phyloP scores from a whole-genome alignment of 1,140 invertebrate species.

The Heterodera carotae region DNA sequence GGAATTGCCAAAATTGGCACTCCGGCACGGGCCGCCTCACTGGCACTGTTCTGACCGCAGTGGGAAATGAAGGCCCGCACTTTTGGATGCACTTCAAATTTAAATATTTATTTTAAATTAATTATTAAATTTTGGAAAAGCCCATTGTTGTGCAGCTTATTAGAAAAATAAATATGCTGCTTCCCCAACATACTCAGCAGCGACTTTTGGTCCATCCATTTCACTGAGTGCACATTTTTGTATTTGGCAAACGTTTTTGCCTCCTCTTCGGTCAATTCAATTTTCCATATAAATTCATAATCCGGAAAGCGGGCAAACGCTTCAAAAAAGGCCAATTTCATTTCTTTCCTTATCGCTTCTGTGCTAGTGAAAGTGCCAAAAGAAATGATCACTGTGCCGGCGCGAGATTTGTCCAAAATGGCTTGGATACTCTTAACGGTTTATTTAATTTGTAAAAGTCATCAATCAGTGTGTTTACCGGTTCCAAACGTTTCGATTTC shows the following conservation, averaged over 20 bases:
- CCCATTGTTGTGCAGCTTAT: too few species aligned
- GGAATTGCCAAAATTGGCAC: conserved; percentile 77
- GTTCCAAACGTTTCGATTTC: conserved; percentile 1
- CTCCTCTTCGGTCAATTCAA: conserved; percentile 23
- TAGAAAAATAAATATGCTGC: too few species aligned
- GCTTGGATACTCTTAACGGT: not conserved
- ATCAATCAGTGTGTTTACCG: conserved; percentile 3
- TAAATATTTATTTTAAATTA: conserved; percentile 15
- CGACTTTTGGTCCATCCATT: conserved; percentile 19
- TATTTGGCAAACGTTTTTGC: conserved; percentile 7
- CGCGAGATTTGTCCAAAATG: conserved; percentile 17
- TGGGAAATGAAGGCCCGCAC: conserved; percentile 76
- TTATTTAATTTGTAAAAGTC: conserved; percentile 1
- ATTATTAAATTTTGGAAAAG: too few species aligned
- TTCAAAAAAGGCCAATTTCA: conserved; percentile 26
- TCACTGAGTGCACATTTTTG: conserved; percentile 19
- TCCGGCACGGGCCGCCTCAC: conserved; percentile 79
- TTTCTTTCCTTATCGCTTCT: conserved; percentile 14
- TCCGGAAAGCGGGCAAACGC: conserved; percentile 29
- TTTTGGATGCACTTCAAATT: conserved; percentile 44
- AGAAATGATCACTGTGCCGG: conserved; percentile 36
- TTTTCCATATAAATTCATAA: conserved; percentile 37
- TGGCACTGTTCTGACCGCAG: conserved; percentile 78
- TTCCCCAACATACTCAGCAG: too few species aligned
- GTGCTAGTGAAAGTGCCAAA: conserved; percentile 45